Conservation (phyloP, 2,888 invertebrate genomes). For the Torymus aiolomorphi region DNA sequence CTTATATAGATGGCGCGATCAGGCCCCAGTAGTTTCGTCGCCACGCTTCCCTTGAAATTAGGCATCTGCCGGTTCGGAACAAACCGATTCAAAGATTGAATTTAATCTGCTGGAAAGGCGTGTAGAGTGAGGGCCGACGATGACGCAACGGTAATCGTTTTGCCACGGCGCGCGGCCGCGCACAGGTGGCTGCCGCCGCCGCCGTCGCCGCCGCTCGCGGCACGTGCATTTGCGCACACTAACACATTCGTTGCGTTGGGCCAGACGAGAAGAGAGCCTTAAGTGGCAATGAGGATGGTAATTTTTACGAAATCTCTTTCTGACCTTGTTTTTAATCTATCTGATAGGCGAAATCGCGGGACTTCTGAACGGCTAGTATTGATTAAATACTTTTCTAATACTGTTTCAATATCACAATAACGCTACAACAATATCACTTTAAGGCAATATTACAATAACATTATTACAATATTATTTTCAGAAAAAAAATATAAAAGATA, state of each 20-base stretch:
- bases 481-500: too few relatives aligned
- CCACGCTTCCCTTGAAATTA: constrained; percentile 53
- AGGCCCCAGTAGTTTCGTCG: not conserved
- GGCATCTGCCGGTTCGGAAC: constrained; percentile 55
- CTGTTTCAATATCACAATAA: too few relatives aligned
- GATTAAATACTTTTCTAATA: too few relatives aligned
- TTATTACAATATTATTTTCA: too few relatives aligned
- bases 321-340: too few relatives aligned
- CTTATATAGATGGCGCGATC: too few relatives aligned
- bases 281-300: not conserved
- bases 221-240: constrained; percentile 22
- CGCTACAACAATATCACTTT: too few relatives aligned
- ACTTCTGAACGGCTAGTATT: too few relatives aligned
- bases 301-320: too few relatives aligned
- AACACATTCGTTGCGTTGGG: not conserved
- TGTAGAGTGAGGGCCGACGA: constrained; percentile 30
- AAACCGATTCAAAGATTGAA: constrained; percentile 59
- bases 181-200: constrained; percentile 66
- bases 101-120: constrained; percentile 67
- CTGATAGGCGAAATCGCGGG: too few relatives aligned
- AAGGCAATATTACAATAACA: too few relatives aligned
- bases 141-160: constrained; percentile 66
- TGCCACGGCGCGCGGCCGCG: constrained; percentile 62
- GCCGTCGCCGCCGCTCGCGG: not conserved
- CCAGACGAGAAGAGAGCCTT: not conserved